Evolutionary conservation across 2,113 vertebrate genomes (phyloP).

Genomic region (Prochilodus magdalenae): DNA sequence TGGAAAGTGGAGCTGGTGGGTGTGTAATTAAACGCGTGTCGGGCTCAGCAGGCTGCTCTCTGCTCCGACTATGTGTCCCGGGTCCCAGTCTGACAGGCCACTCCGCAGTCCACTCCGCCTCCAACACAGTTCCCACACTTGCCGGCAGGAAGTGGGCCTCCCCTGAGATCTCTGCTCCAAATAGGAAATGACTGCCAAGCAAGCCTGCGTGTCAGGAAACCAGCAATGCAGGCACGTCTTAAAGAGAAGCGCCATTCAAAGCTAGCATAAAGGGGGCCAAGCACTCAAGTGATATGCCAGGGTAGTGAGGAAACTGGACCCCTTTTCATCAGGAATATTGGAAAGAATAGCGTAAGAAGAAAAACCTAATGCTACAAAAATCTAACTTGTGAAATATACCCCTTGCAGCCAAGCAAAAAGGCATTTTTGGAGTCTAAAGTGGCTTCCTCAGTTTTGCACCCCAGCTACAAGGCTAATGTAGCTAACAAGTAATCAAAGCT

Average conservation of each 20-base stretch:
- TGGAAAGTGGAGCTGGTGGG: neutral
- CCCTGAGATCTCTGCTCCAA: constrained; percentile 45
- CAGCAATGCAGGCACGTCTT: constrained; percentile 24
- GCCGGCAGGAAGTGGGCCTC: constrained; percentile 48
- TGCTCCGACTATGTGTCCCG: constrained; percentile 30
- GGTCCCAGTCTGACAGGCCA: constrained; percentile 25
- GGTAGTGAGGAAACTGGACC: no score
- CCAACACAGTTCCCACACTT: constrained; percentile 49
- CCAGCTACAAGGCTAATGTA: no score
- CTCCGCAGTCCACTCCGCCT: constrained; percentile 21
- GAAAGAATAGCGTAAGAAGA: no score
- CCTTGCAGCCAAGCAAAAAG: no score
- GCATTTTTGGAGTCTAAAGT: no score
- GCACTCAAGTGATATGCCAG: neutral
- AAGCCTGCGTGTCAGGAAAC: constrained; percentile 25
- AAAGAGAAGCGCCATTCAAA: constrained; percentile 7
- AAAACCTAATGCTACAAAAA: no score
- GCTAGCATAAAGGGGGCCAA: neutral
- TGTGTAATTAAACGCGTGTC: constrained; percentile 47
- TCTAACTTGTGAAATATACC: no score
- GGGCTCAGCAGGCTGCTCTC: constrained; percentile 26
- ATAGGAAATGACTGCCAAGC: constrained; percentile 51
- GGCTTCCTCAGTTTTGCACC: no score
- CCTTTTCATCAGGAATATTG: no score
- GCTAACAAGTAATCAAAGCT: no score